phyloP scores from a whole-genome alignment of 2,797 vertebrate genomes.

The Eidolon dupreanum region DNA sequence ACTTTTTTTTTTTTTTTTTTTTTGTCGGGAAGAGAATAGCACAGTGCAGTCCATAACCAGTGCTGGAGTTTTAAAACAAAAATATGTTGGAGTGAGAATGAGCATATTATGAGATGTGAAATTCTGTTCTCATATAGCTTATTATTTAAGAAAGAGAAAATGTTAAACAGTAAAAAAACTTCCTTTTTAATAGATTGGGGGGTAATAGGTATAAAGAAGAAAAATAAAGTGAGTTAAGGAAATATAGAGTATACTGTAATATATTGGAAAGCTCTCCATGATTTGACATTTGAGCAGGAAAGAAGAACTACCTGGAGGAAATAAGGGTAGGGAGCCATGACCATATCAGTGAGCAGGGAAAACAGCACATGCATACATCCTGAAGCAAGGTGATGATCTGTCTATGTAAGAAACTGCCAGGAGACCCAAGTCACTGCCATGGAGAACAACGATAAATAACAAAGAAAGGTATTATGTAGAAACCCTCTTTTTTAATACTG shows the following conservation, averaged over 20 bases:
- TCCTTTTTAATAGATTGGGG: neutral
- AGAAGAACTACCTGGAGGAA: neutral
- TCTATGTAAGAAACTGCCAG: neutral
- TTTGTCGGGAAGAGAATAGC: no score
- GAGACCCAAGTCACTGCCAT: neutral
- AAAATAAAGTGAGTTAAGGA: neutral
- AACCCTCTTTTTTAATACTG: neutral
- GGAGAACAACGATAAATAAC: neutral
- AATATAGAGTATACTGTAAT: neutral
- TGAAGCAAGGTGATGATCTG: neutral
- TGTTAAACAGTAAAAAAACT: neutral
- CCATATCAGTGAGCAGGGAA: neutral
- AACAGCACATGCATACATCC: neutral
- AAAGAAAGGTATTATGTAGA: neutral
- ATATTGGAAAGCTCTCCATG: neutral
- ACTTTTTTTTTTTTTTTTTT: neutral
- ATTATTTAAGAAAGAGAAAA: neutral
- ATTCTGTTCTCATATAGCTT: neutral
- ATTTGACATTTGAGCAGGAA: neutral
- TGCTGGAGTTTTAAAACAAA: slow-evolving; percentile 7
- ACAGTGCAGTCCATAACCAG: neutral
- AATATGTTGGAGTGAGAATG: neutral
- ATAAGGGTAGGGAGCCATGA: neutral
- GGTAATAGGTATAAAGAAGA: neutral
- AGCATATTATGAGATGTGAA: neutral